Conservation (phyloP, 2,888 invertebrate species). For the Leptinotarsa juncta region DNA sequence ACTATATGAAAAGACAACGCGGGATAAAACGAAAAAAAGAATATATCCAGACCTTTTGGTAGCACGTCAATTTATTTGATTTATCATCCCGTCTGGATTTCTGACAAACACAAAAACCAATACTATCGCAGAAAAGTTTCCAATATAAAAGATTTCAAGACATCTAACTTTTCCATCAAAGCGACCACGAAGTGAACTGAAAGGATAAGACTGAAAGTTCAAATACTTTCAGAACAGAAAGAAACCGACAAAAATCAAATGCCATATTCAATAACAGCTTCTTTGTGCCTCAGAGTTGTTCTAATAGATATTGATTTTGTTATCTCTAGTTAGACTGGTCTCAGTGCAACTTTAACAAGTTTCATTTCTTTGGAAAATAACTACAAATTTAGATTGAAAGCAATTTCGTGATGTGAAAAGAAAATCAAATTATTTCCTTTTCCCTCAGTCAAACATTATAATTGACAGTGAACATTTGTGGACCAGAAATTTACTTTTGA, state of each 20-base stretch:
- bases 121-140: conserved; percentile 26
- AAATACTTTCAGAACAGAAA: conserved; percentile 20
- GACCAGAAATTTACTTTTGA: no score
- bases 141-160: conserved; percentile 27
- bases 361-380: neutral
- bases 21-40: conserved; percentile 17
- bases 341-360: neutral
- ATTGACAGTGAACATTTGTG: no score
- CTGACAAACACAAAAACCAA: conserved; percentile 27
- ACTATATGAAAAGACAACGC: conserved; percentile 11
- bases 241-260: conserved; percentile 26
- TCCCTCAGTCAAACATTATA: neutral
- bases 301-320: conserved; percentile 14
- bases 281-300: conserved; percentile 21
- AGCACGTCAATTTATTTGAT: conserved; percentile 34
- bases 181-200: conserved; percentile 24
- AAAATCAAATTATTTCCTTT: neutral
- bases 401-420: neutral
- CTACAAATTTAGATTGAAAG: neutral
- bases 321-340: neutral
- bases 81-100: conserved; percentile 21
- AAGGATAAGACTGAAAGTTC: conserved; percentile 25
- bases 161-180: conserved; percentile 22
- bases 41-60: conserved; percentile 15
- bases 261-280: conserved; percentile 30